Conservation (phyloP, 2,113 vertebrate species). For the Crotalus helleri region DNA sequence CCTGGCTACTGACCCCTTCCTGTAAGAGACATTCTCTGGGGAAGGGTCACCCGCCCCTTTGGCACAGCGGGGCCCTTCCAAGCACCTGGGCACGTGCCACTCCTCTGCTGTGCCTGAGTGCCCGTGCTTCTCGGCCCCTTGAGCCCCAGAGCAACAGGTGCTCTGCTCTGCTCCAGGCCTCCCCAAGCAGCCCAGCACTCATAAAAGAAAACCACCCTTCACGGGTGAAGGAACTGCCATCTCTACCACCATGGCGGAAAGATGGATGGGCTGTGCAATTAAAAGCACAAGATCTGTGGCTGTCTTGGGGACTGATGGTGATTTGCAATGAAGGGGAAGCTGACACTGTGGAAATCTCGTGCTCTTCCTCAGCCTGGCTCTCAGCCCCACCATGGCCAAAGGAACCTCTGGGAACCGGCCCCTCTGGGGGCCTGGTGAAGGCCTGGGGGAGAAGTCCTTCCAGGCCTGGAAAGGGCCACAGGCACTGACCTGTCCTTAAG, state of each 20-base stretch:
- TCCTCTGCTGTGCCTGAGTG: background rate
- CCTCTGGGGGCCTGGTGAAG: background rate
- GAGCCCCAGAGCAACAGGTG: background rate
- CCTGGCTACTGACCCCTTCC: background rate
- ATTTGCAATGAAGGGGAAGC: constrained; percentile 14
- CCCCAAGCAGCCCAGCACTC: constrained; percentile 46
- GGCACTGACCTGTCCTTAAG: background rate
- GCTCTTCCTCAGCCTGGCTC: no score
- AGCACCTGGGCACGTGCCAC: background rate
- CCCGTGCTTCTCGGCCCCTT: background rate
- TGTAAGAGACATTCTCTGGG: background rate
- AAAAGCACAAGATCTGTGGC: constrained; percentile 52
- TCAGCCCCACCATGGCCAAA: background rate
- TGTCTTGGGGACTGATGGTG: constrained; percentile 31
- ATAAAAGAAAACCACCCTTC: constrained; percentile 71
- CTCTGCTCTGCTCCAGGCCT: constrained; percentile 30
- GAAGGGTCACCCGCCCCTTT: background rate
- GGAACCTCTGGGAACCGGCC: background rate
- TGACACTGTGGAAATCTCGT: background rate
- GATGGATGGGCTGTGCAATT: constrained; percentile 62
- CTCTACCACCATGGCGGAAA: constrained; percentile 50
- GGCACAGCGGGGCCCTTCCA: background rate
- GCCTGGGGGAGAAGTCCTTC: background rate
- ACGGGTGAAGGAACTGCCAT: constrained; percentile 65
- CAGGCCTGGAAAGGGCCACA: background rate